Evolutionary conservation across 2,113 vertebrate genomes (phyloP).

Genomic region (Pedionomus torquatus): DNA sequence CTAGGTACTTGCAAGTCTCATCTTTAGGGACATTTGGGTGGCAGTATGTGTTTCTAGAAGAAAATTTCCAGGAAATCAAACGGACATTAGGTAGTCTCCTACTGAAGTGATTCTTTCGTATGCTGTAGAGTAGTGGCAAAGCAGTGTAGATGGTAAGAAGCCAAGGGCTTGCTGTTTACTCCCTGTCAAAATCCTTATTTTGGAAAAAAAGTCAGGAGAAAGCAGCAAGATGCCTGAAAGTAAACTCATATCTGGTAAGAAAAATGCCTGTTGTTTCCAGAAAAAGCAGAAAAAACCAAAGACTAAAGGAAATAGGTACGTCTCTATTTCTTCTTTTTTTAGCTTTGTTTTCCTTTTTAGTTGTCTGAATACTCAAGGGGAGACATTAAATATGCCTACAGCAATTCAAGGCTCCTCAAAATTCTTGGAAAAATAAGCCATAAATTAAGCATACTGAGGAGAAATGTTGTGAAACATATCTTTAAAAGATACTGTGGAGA

Average conservation of each 20-base stretch:
- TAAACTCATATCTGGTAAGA: not conserved
- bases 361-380: not conserved
- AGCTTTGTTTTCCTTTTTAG: not conserved
- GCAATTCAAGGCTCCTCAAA: not conserved
- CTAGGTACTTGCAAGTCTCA: not conserved
- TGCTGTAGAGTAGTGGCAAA: not conserved
- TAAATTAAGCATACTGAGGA: not conserved
- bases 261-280: not conserved
- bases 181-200: not conserved
- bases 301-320: not conserved
- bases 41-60: not conserved
- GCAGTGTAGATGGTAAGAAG: not conserved
- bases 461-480: not conserved
- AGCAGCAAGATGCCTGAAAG: not conserved
- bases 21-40: not conserved
- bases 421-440: not conserved
- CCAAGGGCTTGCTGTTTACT: not conserved
- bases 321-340: not conserved
- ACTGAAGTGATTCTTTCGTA: rapidly evolving
- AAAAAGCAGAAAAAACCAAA: rapidly evolving
- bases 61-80: not conserved
- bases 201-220: not conserved
- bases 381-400: not conserved
- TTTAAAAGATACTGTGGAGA: not conserved
- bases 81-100: not conserved